These are phyloP conservation scores for Eriosoma lanigerum DNA, from an alignment of 1,140 invertebrate species.

Conservation along the genomic window DNA sequence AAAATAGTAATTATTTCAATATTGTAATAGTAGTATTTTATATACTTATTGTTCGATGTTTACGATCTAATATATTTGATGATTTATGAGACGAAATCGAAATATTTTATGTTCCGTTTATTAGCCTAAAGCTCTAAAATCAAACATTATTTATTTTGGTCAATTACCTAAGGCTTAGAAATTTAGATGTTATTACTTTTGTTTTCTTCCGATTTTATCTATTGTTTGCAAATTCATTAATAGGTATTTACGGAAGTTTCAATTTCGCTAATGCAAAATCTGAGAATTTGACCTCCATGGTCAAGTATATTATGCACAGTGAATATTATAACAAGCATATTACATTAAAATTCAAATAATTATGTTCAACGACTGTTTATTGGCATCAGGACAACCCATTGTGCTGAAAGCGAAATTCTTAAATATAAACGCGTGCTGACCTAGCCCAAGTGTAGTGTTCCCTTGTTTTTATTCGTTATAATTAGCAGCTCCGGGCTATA, in stretches of 20 bases:
- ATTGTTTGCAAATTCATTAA: neutral
- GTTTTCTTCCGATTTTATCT: neutral
- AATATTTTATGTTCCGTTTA: no score
- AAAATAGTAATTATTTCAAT: no score
- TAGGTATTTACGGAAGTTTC: neutral
- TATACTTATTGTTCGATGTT: no score
- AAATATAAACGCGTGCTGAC: slow-evolving; percentile 6
- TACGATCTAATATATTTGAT: no score
- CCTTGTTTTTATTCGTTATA: slow-evolving; percentile 27
- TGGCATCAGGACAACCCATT: slow-evolving; percentile 2
- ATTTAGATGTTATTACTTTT: neutral
- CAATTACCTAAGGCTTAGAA: neutral
- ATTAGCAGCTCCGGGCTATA: slow-evolving; percentile 25
- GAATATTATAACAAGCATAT: slow-evolving; percentile 10
- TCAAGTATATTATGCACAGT: neutral
- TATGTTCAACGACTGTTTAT: neutral
- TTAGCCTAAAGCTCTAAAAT: no score
- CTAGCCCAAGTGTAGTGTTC: slow-evolving; percentile 39
- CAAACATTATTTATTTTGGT: neutral
- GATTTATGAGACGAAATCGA: no score
- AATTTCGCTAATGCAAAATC: neutral
- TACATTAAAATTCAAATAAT: neutral
- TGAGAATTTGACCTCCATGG: neutral
- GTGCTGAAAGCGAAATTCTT: slow-evolving; percentile 33
- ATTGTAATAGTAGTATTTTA: no score